Percentiles rank a stretch among this genome's conserved stretches.
These are phyloP conservation scores for Montipora sp. DNA, from an alignment of 64 coral and sea anemone genomes.

Conservation along the genomic window DNA sequence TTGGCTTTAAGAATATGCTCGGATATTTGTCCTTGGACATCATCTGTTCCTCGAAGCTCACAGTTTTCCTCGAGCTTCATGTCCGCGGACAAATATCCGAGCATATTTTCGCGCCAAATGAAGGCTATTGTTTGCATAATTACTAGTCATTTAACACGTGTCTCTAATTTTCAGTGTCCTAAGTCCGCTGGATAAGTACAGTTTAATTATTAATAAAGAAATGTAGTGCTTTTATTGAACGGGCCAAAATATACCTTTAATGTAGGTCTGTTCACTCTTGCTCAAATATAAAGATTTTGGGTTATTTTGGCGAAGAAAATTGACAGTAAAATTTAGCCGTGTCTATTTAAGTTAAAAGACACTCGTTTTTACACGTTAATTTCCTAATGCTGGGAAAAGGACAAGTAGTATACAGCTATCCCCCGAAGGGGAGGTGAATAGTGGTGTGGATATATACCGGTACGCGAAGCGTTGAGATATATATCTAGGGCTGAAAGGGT, in stretches of 20 bases:
- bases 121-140: too few relatives aligned
- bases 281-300: not conserved
- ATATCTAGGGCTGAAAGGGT: not conserved
- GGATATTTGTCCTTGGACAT: too few relatives aligned
- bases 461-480: not conserved
- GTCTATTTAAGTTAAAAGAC: too few relatives aligned
- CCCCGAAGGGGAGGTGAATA: not conserved
- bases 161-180: not conserved
- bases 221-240: not conserved
- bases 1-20: too few relatives aligned
- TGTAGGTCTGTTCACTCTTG: not conserved
- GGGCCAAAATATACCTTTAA: not conserved
- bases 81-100: too few relatives aligned
- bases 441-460: too few relatives aligned
- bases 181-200: not conserved
- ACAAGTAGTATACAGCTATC: not conserved
- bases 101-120: too few relatives aligned
- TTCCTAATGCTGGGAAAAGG: not conserved
- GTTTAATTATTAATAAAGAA: not conserved
- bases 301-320: not conserved
- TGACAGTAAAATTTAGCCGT: not conserved
- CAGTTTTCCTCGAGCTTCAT: too few relatives aligned
- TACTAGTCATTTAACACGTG: not conserved
- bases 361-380: slow-evolving; percentile 1
- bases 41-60: too few relatives aligned